Percentiles rank a stretch among this genome's conserved stretches.
These are phyloP conservation scores for Trichoplusia ni DNA, from an alignment of 1,140 invertebrate genomes.

Conservation along the genomic window DNA sequence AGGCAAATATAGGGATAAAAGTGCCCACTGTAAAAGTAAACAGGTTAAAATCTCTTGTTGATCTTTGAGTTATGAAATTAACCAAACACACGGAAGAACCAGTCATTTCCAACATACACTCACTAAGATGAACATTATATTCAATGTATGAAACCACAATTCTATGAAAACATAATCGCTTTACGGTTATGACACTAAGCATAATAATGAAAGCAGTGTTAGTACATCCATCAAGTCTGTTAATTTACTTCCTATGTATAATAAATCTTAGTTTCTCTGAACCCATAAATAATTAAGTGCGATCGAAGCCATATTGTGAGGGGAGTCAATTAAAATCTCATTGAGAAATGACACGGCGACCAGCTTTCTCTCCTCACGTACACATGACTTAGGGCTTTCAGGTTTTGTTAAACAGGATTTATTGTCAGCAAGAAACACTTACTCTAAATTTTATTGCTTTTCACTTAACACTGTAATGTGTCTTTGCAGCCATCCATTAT, in stretches of 20 bases:
- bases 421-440: background rate
- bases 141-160: no score
- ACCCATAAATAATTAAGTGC: slow-evolving; percentile 20
- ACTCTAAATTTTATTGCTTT: background rate
- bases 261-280: slow-evolving; percentile 17
- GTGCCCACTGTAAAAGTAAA: no score
- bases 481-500: no score
- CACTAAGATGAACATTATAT: no score
- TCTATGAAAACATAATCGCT: slow-evolving; percentile 4
- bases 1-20: no score
- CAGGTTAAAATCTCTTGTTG: no score
- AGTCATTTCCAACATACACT: no score
- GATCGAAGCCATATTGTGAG: slow-evolving; percentile 13
- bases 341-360: background rate
- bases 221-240: slow-evolving; percentile 7
- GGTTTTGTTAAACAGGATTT: background rate
- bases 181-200: background rate
- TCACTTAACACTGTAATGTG: no score
- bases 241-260: slow-evolving; percentile 19
- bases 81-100: no score
- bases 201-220: slow-evolving; percentile 2
- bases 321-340: slow-evolving; percentile 19
- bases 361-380: slow-evolving; percentile 8
- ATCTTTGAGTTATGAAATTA: no score
- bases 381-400: slow-evolving; percentile 2